Percentiles rank a stretch among this genome's conserved stretches.
These are phyloP conservation scores for Peromyscus attwateri DNA, from an alignment of 2,797 vertebrate species.

Conservation along the genomic window DNA sequence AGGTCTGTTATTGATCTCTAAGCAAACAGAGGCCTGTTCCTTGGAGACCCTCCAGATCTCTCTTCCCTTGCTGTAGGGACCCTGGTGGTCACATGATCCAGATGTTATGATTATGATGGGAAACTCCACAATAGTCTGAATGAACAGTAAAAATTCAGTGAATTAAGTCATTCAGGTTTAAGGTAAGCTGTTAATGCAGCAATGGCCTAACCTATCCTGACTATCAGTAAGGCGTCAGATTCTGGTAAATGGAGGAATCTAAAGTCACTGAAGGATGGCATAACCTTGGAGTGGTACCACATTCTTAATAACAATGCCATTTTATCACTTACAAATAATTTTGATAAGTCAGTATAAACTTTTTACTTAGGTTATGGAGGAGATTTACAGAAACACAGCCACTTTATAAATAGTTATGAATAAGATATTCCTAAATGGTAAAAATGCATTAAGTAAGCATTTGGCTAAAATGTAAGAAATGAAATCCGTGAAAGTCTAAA, in stretches of 20 bases:
- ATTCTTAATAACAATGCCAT: background rate
- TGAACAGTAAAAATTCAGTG: background rate
- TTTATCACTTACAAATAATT: conserved; percentile 41
- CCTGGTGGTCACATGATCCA: background rate
- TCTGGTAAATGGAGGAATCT: background rate
- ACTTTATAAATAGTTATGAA: conserved; percentile 14
- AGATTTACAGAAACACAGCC: background rate
- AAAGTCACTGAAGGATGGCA: background rate
- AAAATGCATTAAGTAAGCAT: background rate
- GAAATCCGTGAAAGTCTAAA: background rate
- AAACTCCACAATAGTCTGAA: background rate
- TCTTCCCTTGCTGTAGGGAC: background rate
- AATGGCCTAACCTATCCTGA: background rate
- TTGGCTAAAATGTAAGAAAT: background rate
- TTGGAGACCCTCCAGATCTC: background rate
- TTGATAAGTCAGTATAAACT: conserved; percentile 27
- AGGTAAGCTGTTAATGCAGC: background rate
- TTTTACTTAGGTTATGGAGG: conserved; percentile 23
- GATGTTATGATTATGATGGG: background rate
- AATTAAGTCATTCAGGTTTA: background rate
- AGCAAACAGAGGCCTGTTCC: background rate
- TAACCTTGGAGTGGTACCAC: background rate
- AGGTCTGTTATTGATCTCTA: background rate
- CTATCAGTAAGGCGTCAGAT: background rate
- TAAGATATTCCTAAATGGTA: background rate